Base-by-base conservation (phyloP, 2,888 invertebrate species). In the Ephialtes manifestator region DNA sequence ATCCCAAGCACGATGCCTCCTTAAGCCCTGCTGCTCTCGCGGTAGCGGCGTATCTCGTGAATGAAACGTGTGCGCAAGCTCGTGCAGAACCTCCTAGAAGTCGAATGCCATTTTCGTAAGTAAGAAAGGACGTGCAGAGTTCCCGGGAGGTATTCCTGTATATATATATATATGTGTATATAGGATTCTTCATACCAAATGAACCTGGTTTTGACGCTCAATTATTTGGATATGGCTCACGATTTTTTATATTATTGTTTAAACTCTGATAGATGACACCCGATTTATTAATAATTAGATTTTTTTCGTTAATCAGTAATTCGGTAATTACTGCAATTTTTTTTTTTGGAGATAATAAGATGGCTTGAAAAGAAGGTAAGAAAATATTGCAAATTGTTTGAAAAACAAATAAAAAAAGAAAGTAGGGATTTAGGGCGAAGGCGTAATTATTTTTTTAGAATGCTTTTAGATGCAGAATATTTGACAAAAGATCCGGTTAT, bases 21-120 rank as follows among this genome's bases (percentile, higher is more conserved):
- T 8, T 43, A 18, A 4, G 20, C 1, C 28, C 24, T 24, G 39
- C 11, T 18, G 18, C n/a, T 65, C 65, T 35, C 63, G 8, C 43
- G 39, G 65, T 3, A 18, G 39, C 18, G 18, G 20, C 18, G 39
- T 11, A 39, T 39, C 65, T 24, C 65, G 48, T 72, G 55, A 80
- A 84, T 84, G 71, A 76, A 79, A 76, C 58, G 31, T 77, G 67
- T 48, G 35, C 55, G 55, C 60, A 53, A 63, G 31, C 70, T 79
- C 67, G 53, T 65, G 55, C 31, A 39, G 43, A 68, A 63, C 55
- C 31, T 39, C 48, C 48, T 58, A 76, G 35, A 46, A 76, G 71
- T 67, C 55, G 24, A 24, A 78, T 43, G 39, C 51, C 65, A 58
- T 81, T 76, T 76, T 58, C 58, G n/a, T 43, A 70, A 31, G 46